Conservation (phyloP, 2,797 vertebrate genomes). For the Glossophaga mutica region DNA sequence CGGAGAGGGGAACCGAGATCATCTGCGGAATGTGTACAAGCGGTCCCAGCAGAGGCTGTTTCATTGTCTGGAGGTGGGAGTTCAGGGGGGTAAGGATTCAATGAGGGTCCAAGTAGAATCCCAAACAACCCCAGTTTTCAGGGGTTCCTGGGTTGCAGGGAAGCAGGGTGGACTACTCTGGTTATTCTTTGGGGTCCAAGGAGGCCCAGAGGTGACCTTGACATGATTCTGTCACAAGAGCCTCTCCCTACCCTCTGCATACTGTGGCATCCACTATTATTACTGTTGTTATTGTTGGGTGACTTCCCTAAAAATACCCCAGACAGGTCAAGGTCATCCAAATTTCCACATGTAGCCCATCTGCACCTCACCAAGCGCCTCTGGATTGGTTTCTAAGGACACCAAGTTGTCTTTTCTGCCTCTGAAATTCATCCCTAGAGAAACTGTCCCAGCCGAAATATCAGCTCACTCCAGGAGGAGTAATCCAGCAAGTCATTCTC, state of each 20-base stretch:
- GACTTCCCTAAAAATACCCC: background rate
- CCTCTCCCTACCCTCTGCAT: background rate
- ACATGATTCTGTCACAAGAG: background rate
- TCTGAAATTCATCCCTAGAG: background rate
- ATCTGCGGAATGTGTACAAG: background rate
- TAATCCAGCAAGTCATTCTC: background rate
- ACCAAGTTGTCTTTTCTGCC: background rate
- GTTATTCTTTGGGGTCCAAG: background rate
- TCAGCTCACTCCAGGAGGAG: background rate
- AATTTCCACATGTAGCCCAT: background rate
- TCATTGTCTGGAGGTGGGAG: background rate
- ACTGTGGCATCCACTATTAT: background rate
- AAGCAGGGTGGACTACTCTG: background rate
- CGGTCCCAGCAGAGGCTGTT: background rate
- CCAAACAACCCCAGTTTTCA: background rate
- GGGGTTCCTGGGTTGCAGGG: background rate
- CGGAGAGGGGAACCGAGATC: background rate
- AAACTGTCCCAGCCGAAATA: background rate
- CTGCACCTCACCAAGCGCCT: background rate
- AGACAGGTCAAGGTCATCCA: background rate
- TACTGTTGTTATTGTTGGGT: background rate
- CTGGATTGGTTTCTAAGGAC: background rate
- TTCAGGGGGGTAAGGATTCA: background rate
- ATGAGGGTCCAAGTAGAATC: background rate
- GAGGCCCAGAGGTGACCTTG: background rate